phyloP scores from a whole-genome alignment of 2,888 invertebrate species.

The Polymixis lichenea region DNA sequence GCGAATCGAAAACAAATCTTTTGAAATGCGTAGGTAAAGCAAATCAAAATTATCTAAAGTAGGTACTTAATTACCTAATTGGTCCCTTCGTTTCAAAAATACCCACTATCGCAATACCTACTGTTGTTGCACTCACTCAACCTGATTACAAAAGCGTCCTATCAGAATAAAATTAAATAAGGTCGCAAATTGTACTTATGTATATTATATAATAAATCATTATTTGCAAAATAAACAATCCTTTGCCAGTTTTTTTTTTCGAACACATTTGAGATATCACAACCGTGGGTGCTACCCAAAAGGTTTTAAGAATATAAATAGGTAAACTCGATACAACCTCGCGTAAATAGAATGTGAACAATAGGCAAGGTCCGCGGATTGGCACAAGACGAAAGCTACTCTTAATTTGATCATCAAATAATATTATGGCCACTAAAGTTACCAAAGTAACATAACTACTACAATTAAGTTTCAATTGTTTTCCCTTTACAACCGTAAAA shows the following conservation, averaged over 20 bases:
- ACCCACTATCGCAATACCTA: slow-evolving; percentile 24
- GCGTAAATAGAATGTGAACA: slow-evolving; percentile 39
- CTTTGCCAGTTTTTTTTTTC: slow-evolving; percentile 9
- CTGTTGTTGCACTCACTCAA: slow-evolving; percentile 25
- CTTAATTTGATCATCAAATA: slow-evolving; percentile 56
- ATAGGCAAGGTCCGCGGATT: slow-evolving; percentile 71
- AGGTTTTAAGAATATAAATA: slow-evolving; percentile 15
- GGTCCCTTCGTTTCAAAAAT: slow-evolving; percentile 42
- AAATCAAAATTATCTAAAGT: slow-evolving; percentile 25
- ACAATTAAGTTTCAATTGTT: slow-evolving; percentile 36
- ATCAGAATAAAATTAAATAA: slow-evolving; percentile 7
- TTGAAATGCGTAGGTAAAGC: slow-evolving; percentile 6
- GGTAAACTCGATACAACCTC: slow-evolving; percentile 21
- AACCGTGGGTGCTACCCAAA: slow-evolving; percentile 1
- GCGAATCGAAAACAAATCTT: slow-evolving; percentile 40
- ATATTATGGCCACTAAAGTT: slow-evolving; percentile 74
- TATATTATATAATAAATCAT: slow-evolving; percentile 21
- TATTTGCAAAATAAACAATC: slow-evolving; percentile 33
- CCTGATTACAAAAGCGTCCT: neutral
- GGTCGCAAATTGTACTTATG: neutral
- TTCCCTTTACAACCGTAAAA: slow-evolving; percentile 28
- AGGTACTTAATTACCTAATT: slow-evolving; percentile 30
- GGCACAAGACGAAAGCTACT: slow-evolving; percentile 59
- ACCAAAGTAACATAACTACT: slow-evolving; percentile 43
- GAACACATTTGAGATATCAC: slow-evolving; percentile 20